Base-by-base conservation (phyloP, 2,797 vertebrate genomes). In the Peromyscus attwateri region DNA sequence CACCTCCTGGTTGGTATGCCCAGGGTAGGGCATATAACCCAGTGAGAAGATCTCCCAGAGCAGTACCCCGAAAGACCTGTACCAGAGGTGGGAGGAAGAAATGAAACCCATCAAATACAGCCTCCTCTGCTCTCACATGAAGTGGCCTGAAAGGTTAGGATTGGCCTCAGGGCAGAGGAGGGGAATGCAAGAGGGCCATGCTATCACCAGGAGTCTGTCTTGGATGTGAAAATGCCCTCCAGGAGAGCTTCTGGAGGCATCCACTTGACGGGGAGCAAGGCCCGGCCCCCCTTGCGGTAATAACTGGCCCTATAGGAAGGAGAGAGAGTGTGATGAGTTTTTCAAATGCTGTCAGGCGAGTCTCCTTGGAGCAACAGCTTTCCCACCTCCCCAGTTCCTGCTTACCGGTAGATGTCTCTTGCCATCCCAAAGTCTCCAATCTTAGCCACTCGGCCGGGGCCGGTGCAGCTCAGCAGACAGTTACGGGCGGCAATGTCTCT, bases 11-110 rank as follows among this genome's bases (percentile, higher is more conserved):
- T 99, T 99, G 98, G 99, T 99, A 98, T 96, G 97, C 92, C 99
- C 99, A 97, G 99, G 99, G 95, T 99, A 99, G 0, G 99, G 99
- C 99, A 99, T 99, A 97, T 99, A 99, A 52, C 99, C 99, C 97
- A 99, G 98, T 60, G 99, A 99, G 97, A 99, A 99, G 97, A 99
- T 99, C 98, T 99, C 99, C 99, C 99, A 99, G n/a, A 99, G 99
- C 85, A 99, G 98, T 87, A 99, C 99, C 62, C 99, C 99, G 97
- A 99, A 99, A 49, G 99, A 99, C 99, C 99, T 99, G 98, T 96
- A 31, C 37, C 83, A 80, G 0, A 11, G 52, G 25, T 43, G 16
- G 37, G 98, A 31, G 98, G 97, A 95, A 98, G 97, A 97, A n/a
- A 34, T 81, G 76, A 96, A 87, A 29, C 17, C 34, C 34, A 43